Evolutionary conservation across 1,140 invertebrate genomes (phyloP).

Genomic region (Bursaphelenchus mucronatus): DNA sequence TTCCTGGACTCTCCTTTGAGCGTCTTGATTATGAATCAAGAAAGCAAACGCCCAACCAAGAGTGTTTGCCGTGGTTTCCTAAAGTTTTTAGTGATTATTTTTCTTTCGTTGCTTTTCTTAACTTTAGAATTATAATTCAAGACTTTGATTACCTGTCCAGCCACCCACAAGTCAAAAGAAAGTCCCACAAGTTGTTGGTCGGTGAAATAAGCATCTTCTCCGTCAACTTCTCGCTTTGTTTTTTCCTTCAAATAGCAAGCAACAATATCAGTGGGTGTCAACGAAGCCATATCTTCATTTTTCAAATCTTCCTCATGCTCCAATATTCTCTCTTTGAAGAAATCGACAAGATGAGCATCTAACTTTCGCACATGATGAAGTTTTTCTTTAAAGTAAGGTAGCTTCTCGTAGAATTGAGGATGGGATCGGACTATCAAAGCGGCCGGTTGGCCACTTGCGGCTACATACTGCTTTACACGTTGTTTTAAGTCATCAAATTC

Average conservation of each 20-base stretch:
- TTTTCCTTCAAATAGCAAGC: neutral
- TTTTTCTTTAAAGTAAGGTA: neutral
- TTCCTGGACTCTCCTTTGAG: slow-evolving; percentile 64
- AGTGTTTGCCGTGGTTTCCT: slow-evolving; percentile 79
- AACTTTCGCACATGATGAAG: neutral
- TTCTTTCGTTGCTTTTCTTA: neutral
- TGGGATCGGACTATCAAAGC: neutral
- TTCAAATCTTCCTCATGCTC: neutral
- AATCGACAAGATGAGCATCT: neutral
- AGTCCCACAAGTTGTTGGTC: neutral
- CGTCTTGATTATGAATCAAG: slow-evolving; percentile 71
- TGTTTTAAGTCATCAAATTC: neutral
- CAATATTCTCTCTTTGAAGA: neutral
- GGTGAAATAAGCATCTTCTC: slow-evolving; percentile 4
- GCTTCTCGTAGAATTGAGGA: neutral
- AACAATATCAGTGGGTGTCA: neutral
- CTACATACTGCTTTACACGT: neutral
- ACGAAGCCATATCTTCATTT: slow-evolving; percentile 1
- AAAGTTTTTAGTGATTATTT: slow-evolving; percentile 2
- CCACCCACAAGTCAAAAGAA: slow-evolving; percentile 7
- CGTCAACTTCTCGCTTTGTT: neutral
- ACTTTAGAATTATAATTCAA: neutral
- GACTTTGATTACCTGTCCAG: slow-evolving; percentile 6
- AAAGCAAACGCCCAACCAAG: slow-evolving; percentile 79
- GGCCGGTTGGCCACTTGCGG: neutral